Evolutionary conservation across 2,113 vertebrate genomes (phyloP).

Genomic region (Prolemur simus): DNA sequence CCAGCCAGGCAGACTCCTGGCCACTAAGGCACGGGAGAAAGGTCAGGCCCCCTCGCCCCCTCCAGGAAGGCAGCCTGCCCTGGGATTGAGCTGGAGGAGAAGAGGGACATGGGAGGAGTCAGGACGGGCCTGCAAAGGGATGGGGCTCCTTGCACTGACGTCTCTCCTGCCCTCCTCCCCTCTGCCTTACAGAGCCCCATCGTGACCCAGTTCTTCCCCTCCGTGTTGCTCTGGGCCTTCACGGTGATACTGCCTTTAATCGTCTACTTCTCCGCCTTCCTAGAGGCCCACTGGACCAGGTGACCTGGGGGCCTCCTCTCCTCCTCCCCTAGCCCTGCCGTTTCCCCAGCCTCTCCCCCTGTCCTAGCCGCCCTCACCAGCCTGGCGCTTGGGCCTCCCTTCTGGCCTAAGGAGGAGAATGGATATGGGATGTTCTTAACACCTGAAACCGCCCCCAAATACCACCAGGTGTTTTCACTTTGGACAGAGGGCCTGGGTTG

Average conservation of each 20-base stretch:
- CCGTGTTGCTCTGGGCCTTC: conserved; percentile 95
- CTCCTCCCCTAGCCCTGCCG: background rate
- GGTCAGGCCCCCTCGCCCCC: background rate
- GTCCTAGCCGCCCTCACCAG: background rate
- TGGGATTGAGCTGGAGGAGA: background rate
- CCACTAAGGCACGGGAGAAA: background rate
- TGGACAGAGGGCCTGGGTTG: background rate
- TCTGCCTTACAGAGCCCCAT: conserved; percentile 90
- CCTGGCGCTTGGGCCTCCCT: background rate
- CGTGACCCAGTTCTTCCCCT: conserved; percentile 97
- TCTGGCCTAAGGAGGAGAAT: background rate
- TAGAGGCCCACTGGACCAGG: conserved; percentile 98
- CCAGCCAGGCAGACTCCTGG: background rate
- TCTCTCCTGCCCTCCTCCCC: conserved; percentile 2
- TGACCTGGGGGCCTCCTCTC: conserved; percentile 71
- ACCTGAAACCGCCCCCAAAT: background rate
- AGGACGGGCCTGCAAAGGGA: background rate
- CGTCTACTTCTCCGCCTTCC: conserved; percentile 95
- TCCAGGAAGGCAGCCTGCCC: background rate
- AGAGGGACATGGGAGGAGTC: background rate
- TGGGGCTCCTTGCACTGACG: background rate
- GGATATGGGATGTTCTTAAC: background rate
- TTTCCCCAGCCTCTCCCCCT: background rate
- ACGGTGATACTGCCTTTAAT: conserved; percentile 95
- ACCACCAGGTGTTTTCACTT: background rate